These are phyloP conservation scores for Gallirallus australis DNA, from an alignment of 2,797 vertebrate species.

Conservation along the genomic window DNA sequence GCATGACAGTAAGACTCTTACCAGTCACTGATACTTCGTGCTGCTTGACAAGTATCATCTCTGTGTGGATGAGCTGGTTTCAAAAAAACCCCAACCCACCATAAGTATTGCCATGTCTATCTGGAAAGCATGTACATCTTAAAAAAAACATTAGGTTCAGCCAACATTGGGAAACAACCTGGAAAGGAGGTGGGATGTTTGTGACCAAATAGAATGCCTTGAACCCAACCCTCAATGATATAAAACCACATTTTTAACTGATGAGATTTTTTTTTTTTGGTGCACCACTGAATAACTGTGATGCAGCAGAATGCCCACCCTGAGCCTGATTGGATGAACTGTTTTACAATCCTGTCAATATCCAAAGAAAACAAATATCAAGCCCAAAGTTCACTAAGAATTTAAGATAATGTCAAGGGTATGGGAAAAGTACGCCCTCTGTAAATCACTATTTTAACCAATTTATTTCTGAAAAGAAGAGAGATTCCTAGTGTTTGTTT, in stretches of 20 bases:
- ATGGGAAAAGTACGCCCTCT: not conserved
- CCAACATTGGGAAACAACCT: not conserved
- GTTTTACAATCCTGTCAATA: not conserved
- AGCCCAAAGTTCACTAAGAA: not conserved
- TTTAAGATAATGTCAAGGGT: not conserved
- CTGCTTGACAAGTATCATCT: not conserved
- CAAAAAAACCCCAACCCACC: not conserved
- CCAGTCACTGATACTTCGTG: not conserved
- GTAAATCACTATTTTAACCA: not conserved
- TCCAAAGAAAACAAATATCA: not conserved
- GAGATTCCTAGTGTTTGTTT: not conserved
- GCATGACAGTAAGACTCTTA: conserved; percentile 9
- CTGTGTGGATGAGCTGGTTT: not conserved
- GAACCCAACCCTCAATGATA: not conserved
- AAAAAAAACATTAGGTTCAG: not conserved
- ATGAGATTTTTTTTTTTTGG: not conserved
- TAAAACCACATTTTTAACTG: not conserved
- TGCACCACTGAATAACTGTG: not conserved
- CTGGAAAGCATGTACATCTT: not conserved
- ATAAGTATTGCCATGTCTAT: not conserved
- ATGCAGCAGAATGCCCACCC: not conserved
- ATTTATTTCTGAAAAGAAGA: not conserved
- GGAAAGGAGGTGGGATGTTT: not conserved
- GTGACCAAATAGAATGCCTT: not conserved
- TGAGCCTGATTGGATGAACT: not conserved